A percentile compares a stretch with the other conserved stretches of the same genome.
Evolutionary conservation across 2,888 invertebrate genomes (phyloP).

Genomic region (Diarsia rubi): DNA sequence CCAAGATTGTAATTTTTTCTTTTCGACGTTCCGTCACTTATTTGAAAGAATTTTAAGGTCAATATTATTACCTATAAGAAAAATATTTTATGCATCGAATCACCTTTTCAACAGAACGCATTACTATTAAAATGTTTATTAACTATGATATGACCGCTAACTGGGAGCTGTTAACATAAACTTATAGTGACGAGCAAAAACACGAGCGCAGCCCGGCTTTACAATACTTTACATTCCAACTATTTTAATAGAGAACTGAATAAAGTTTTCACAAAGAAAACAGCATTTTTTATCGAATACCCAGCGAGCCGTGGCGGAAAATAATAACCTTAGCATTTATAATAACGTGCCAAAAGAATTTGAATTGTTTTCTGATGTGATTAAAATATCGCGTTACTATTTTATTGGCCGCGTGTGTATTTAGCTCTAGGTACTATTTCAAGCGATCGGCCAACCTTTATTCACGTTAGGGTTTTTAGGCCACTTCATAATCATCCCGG

Average conservation of each 20-base stretch:
- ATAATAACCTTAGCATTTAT: constrained; percentile 54
- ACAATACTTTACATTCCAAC: constrained; percentile 52
- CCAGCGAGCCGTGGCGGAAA: constrained; percentile 38
- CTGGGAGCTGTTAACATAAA: constrained; percentile 26
- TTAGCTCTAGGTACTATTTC: constrained; percentile 31
- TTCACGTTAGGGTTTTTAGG: no score
- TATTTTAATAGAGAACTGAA: constrained; percentile 46
- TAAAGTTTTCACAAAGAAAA: constrained; percentile 51
- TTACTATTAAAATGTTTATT: constrained; percentile 29
- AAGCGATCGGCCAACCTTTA: no score
- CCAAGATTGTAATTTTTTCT: not conserved
- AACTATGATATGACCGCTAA: constrained; percentile 41
- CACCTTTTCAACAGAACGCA: constrained; percentile 19
- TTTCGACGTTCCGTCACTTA: not conserved
- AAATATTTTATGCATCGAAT: constrained; percentile 16
- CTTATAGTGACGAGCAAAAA: constrained; percentile 43
- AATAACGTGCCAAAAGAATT: constrained; percentile 39
- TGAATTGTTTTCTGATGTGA: constrained; percentile 37
- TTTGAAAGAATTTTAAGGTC: not conserved
- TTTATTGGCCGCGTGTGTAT: constrained; percentile 35
- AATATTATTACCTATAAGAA: constrained; percentile 15
- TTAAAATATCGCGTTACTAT: constrained; percentile 40
- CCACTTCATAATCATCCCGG: no score
- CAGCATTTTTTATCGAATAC: constrained; percentile 44
- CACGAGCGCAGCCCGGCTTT: constrained; percentile 27